Base-by-base conservation (phyloP, 2,797 vertebrate species). In the Melanotaenia maccullochi region DNA sequence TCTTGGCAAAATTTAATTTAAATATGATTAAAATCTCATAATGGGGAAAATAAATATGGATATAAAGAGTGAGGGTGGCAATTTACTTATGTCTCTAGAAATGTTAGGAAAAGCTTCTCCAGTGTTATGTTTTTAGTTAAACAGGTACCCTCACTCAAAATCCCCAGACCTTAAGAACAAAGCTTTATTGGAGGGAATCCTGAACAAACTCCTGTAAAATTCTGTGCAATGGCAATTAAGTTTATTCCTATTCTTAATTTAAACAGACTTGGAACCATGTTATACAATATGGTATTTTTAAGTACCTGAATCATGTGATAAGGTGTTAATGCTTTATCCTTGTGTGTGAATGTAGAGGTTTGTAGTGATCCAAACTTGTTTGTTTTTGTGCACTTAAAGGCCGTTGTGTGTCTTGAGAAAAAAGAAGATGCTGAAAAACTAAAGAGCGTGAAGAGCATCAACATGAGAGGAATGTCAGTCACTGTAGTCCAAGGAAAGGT, bases 351-450 rank as follows among this genome's bases (percentile, higher is more conserved):
- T 28, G 51, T 54, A 25, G 33, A 64, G 16, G 22, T 32, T 64
- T 64, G 22, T 25, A 25, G 24, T 64, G 24, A 25, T 38, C 9
- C 24, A 51, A 54, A n/a, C 25, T 16, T 52, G 6, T 36, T 35
- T 35, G 33, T 11, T 64, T 9, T 72, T 73, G 7, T 82, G 1
- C 6, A 4, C 9, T 0, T 88, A n/a, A 56, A 98, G 96, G 96
- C 95, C 24, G 90, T 93, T 0, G 85, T 97, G 65, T 91, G 92
- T 84, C 97, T 96, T 85, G 94, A 95, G 78, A 95, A 92, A 72
- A 94, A 91, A 60, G 95, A 96, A 40, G 94, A 96, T 0, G 93
- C 96, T 35, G 85, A 89, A 36, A 94, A 95, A 20, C 76, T 96
- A 5, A 93, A 91, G 69, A 94, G 85, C 57, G 0, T 59, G 63